Percentiles rank a stretch among this genome's conserved stretches.
These are phyloP conservation scores for Kryptolebias ocellatus DNA, from an alignment of 2,797 vertebrate genomes.

Conservation along the genomic window DNA sequence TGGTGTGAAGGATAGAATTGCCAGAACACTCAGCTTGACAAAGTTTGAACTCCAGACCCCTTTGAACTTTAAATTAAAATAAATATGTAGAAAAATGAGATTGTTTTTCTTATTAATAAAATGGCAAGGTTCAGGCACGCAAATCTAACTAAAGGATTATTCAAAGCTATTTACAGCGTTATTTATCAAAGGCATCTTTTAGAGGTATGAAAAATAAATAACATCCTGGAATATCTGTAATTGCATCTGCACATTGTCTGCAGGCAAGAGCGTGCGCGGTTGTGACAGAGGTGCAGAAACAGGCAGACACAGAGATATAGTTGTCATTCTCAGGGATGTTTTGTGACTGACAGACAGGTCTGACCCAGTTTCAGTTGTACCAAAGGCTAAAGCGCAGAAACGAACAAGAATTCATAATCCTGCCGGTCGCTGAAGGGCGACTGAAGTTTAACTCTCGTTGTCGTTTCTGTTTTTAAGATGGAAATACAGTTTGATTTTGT, in stretches of 20 bases:
- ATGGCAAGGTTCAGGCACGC: constrained; percentile 7
- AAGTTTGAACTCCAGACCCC: neutral
- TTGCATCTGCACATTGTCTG: constrained; percentile 70
- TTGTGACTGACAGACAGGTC: constrained; percentile 71
- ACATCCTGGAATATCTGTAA: constrained; percentile 72
- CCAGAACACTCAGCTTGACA: constrained; percentile 1
- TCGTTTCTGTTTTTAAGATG: constrained; percentile 23
- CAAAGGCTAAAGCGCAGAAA: constrained; percentile 62
- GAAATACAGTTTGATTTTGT: constrained; percentile 16
- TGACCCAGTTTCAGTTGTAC: constrained; percentile 68
- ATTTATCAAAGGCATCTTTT: constrained; percentile 62
- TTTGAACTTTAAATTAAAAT: constrained; percentile 5
- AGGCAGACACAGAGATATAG: constrained; percentile 57
- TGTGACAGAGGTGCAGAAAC: constrained; percentile 43
- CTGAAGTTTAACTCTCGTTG: constrained; percentile 31
- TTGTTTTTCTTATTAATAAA: constrained; percentile 18
- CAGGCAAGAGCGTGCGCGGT: constrained; percentile 40
- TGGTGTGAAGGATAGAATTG: neutral
- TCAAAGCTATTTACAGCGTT: constrained; percentile 51
- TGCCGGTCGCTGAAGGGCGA: constrained; percentile 34
- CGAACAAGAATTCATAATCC: constrained; percentile 54
- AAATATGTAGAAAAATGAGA: neutral
- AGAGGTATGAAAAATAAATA: constrained; percentile 60
- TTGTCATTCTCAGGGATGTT: constrained; percentile 67
- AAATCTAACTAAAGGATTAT: constrained; percentile 44